phyloP scores from a whole-genome alignment of 1,140 invertebrate species.

The Calliphora vicina region DNA sequence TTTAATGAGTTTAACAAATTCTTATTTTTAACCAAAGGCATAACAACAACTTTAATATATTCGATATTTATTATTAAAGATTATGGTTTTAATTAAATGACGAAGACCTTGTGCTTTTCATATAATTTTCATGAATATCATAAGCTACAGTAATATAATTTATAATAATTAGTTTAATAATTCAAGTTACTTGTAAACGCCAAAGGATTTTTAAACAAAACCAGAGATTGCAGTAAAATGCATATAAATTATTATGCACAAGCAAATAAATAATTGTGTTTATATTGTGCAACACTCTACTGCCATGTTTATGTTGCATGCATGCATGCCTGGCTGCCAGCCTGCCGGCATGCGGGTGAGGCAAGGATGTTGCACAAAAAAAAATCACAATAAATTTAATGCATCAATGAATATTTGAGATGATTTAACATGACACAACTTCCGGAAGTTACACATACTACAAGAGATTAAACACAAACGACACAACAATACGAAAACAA shows the following conservation, averaged over 20 bases:
- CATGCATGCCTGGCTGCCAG: not conserved
- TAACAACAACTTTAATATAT: not conserved
- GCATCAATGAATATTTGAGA: slow-evolving; percentile 21
- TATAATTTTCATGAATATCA: too few relatives aligned
- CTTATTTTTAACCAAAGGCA: not conserved
- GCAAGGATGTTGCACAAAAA: not conserved
- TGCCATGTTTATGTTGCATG: not conserved
- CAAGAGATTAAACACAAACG: slow-evolving; percentile 16
- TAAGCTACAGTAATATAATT: not conserved
- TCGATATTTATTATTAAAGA: not conserved
- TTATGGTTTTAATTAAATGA: not conserved
- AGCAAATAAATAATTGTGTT: not conserved
- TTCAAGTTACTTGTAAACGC: not conserved
- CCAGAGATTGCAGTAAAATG: not conserved
- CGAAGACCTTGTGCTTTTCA: not conserved
- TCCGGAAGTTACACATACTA: not conserved
- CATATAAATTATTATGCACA: not conserved
- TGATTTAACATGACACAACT: slow-evolving; percentile 26
- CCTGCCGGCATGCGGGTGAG: not conserved
- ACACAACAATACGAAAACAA: not conserved
- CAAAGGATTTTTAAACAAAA: too few relatives aligned
- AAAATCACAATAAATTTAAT: slow-evolving; percentile 21
- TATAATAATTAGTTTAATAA: not conserved
- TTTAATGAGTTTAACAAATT: slow-evolving; percentile 1
- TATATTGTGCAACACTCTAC: not conserved